Base-by-base conservation (phyloP, 64 coral and sea anemone genomes). In the Orbicella faveolata region DNA sequence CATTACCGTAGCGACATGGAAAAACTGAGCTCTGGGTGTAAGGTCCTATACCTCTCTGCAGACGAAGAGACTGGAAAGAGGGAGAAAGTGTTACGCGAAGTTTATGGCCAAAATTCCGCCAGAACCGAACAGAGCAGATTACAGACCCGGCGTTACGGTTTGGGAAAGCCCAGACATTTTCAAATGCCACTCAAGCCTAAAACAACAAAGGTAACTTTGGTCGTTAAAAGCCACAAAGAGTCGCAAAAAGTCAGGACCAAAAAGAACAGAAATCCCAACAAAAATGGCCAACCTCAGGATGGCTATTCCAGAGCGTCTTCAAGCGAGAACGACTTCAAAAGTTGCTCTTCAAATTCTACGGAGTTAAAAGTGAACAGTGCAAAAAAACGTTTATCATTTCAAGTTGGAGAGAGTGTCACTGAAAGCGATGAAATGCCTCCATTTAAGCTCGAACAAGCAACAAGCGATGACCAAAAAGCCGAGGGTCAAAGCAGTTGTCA, bases 1-100 rank as follows among this genome's bases (percentile, higher is more conserved):
- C 80, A 83, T 23, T 83, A 83, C 19, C 80, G 80, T 9, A 83
- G 36, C 35, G 80, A 83, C 48, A 41, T 83, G 20, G 63, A 63
- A 37, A 83, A 62, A 23, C 19, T 83, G 18, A 68, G 67, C 62
- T 83, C 80, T 11, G 80, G 80, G 6, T 68, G 36, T 21, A 83
- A 83, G 18, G 62, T 83, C 17, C 17, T 83, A 18, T 83, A 83
- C 18, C 80, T 83, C 1, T 67, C 59, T 23, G 80, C 15, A 1
- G 9, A n/a, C n/a, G 62, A 48, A 20, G 11, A 15, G 8, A 34
- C 8, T 21, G 80, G 18, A 67, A 44, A 67, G 2, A 44, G 2
- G 1, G 80, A 83, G 61, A 83, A 34, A 0, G 62, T 64, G 3
- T 7, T 68, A 2, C 19, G 63, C 19, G 0, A 36, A 41, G 80